phyloP scores from a whole-genome alignment of 2,888 invertebrate genomes.

The Pseudoips prasinana region DNA sequence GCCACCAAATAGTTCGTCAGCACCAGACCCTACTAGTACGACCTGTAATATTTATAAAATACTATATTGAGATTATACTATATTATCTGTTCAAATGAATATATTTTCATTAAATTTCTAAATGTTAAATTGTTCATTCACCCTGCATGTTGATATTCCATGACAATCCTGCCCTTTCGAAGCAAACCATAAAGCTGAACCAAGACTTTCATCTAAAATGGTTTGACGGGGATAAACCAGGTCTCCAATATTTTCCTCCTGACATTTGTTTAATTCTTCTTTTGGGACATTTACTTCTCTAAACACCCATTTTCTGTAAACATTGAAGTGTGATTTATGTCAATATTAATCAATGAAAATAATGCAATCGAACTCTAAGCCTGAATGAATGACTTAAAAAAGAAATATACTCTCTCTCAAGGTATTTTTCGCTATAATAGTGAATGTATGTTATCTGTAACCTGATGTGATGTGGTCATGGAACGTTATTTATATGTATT shows the following conservation, averaged over 20 bases:
- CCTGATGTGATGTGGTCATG: too few species aligned
- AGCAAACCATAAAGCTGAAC: slow-evolving; percentile 98
- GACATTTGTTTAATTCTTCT: slow-evolving; percentile 82
- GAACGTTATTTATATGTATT: too few species aligned
- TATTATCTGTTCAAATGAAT: too few species aligned
- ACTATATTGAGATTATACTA: too few species aligned
- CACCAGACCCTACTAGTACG: slow-evolving; percentile 94
- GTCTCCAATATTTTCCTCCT: slow-evolving; percentile 84
- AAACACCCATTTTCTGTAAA: slow-evolving; percentile 89
- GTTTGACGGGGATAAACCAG: slow-evolving; percentile 93
- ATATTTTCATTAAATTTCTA: too few species aligned
- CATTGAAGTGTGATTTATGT: neutral
- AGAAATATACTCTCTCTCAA: too few species aligned
- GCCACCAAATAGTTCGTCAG: slow-evolving; percentile 98
- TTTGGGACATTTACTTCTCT: slow-evolving; percentile 88
- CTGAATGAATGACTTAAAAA: too few species aligned
- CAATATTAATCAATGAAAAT: neutral
- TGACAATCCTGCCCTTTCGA: slow-evolving; percentile 84
- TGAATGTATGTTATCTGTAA: too few species aligned
- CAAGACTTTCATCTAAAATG: slow-evolving; percentile 97
- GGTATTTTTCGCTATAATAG: too few species aligned
- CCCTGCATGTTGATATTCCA: slow-evolving; percentile 84
- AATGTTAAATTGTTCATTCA: slow-evolving; percentile 48
- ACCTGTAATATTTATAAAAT: slow-evolving; percentile 77
- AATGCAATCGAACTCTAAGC: too few species aligned